These are phyloP conservation scores for Syritta pipiens DNA, from an alignment of 2,888 invertebrate genomes.

Conservation along the genomic window DNA sequence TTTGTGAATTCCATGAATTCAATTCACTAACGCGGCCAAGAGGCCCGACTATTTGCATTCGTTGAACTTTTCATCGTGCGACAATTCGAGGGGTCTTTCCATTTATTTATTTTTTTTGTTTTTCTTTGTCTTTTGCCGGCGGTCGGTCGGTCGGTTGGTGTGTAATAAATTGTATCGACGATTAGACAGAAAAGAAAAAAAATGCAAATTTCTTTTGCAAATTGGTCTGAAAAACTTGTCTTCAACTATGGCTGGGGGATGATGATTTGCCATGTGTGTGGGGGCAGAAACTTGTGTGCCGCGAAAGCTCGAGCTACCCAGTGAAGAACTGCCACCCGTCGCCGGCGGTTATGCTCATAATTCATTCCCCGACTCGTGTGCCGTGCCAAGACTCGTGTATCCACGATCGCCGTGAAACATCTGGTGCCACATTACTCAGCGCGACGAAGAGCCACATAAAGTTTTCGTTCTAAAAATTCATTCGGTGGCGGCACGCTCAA, in stretches of 20 bases:
- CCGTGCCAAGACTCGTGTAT: slow-evolving; percentile 3
- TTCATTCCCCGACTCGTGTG: slow-evolving; percentile 20
- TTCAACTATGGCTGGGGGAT: not conserved
- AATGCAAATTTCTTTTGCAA: slow-evolving; percentile 20
- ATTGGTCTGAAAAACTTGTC: slow-evolving; percentile 22
- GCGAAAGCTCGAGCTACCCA: slow-evolving; percentile 30
- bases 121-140: not conserved
- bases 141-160: not conserved
- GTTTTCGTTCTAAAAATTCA: no score
- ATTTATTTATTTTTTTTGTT: not conserved
- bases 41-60: slow-evolving; percentile 28
- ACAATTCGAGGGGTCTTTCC: not conserved
- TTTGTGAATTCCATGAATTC: slow-evolving; percentile 32
- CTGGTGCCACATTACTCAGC: slow-evolving; percentile 27
- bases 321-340: slow-evolving; percentile 15
- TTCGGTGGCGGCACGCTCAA: not conserved
- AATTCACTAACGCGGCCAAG: not conserved
- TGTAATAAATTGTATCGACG: slow-evolving; percentile 35
- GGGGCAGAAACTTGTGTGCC: slow-evolving; percentile 12
- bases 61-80: slow-evolving; percentile 7
- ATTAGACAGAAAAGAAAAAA: slow-evolving; percentile 7
- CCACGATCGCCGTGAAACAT: slow-evolving; percentile 25
- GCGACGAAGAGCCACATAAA: no score
- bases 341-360: slow-evolving; percentile 30
- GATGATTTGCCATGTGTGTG: not conserved